Conservation (phyloP, 2,888 invertebrate species). For the Ochlodes sylvanus region DNA sequence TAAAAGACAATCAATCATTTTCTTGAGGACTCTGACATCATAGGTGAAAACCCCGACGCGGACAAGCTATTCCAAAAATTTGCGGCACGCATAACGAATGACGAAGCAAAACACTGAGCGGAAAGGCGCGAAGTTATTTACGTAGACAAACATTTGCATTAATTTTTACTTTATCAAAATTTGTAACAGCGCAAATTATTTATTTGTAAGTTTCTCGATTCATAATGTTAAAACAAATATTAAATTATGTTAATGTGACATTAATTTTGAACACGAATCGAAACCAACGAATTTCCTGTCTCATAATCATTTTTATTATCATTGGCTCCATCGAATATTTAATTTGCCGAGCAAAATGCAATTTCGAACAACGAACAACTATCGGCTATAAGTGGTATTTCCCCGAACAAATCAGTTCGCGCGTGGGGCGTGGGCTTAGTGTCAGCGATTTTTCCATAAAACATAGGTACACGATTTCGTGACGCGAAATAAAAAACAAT, state of each 20-base stretch:
- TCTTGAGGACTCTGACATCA: too few relatives aligned
- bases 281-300: conserved; percentile 24
- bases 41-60: too few relatives aligned
- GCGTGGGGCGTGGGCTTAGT: neutral
- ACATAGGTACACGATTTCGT: too few relatives aligned
- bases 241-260: conserved; percentile 23
- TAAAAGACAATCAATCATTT: too few relatives aligned
- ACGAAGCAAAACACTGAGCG: too few relatives aligned
- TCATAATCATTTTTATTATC: conserved; percentile 36
- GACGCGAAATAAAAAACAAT: too few relatives aligned
- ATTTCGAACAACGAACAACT: conserved; percentile 23
- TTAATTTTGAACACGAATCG: conserved; percentile 25
- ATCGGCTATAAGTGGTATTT: conserved; percentile 19
- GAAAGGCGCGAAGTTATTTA: too few relatives aligned
- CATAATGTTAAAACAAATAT: conserved; percentile 6
- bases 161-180: too few relatives aligned
- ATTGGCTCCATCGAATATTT: conserved; percentile 34
- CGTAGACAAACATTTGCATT: too few relatives aligned
- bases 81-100: too few relatives aligned
- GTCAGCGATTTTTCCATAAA: neutral
- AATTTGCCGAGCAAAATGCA: conserved; percentile 35
- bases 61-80: too few relatives aligned
- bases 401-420: conserved; percentile 27
- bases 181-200: too few relatives aligned
- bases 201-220: neutral